Evolutionary conservation across 2,797 vertebrate species (phyloP).

Genomic region (Micropoecilia bifurca): DNA sequence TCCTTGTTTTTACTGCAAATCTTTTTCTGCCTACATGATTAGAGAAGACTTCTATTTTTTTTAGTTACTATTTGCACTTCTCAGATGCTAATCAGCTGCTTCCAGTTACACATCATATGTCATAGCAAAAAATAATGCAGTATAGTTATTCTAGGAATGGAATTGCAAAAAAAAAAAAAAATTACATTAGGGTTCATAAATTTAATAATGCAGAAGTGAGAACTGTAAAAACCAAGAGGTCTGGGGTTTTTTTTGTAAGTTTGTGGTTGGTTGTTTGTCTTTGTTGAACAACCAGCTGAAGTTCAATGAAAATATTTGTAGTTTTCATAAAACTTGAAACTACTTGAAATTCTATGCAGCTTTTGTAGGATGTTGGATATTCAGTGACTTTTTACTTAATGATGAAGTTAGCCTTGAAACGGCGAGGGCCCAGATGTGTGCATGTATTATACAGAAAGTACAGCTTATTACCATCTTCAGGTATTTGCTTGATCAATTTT

Average conservation of each 20-base stretch:
- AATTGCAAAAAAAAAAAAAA: background rate
- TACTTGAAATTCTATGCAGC: background rate
- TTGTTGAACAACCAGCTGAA: background rate
- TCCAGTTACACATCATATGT: background rate
- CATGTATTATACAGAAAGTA: background rate
- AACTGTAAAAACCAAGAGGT: background rate
- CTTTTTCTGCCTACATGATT: background rate
- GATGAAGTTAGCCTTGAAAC: slow-evolving; percentile 7
- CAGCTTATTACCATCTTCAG: background rate
- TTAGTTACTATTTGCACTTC: background rate
- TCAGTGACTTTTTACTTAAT: background rate
- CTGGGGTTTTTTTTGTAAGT: too few species aligned
- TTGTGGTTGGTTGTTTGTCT: too few species aligned
- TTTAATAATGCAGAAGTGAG: background rate
- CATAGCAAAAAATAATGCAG: background rate
- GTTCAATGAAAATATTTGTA: background rate
- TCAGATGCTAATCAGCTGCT: background rate
- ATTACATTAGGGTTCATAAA: background rate
- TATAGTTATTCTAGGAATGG: background rate
- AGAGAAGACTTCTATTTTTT: background rate
- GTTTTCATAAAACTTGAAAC: background rate
- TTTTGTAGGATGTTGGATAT: slow-evolving; percentile 3
- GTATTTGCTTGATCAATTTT: background rate
- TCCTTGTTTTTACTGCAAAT: background rate
- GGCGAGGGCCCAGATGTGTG: background rate